Evolutionary conservation across 1,140 invertebrate species (phyloP).

Genomic region (Andricus grossulariae): DNA sequence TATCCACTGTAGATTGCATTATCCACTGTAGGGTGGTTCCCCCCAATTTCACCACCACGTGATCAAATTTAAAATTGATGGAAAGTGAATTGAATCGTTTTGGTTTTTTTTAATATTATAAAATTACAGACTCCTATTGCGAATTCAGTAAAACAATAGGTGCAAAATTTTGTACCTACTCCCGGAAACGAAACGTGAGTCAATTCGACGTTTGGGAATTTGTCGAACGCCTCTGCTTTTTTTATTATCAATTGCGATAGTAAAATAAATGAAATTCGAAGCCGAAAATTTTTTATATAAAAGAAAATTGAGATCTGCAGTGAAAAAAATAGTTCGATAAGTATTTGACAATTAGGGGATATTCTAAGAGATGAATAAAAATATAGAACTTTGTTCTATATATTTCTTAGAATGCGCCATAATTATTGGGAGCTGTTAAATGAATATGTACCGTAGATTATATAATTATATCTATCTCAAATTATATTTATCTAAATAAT

Average conservation of each 20-base stretch:
- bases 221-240: constrained; percentile 42
- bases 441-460: background rate
- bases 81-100: constrained; percentile 8
- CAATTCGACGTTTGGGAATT: constrained; percentile 69
- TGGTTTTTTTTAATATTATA: background rate
- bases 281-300: constrained; percentile 3
- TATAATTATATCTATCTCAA: background rate
- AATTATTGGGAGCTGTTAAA: background rate
- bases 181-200: constrained; percentile 74
- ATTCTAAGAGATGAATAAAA: background rate
- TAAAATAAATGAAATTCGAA: constrained; percentile 16
- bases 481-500: constrained; percentile 21
- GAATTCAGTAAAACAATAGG: constrained; percentile 67
- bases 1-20: too few species aligned
- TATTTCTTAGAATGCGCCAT: background rate
- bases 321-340: constrained; percentile 10
- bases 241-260: constrained; percentile 15
- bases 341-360: background rate
- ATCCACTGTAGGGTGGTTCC: too few species aligned
- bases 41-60: too few species aligned
- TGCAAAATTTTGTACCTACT: constrained; percentile 62
- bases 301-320: background rate
- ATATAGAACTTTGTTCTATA: background rate
- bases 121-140: constrained; percentile 58
- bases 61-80: background rate